Conservation (phyloP, 2,797 vertebrate genomes). For the Orestias chungarensis region DNA sequence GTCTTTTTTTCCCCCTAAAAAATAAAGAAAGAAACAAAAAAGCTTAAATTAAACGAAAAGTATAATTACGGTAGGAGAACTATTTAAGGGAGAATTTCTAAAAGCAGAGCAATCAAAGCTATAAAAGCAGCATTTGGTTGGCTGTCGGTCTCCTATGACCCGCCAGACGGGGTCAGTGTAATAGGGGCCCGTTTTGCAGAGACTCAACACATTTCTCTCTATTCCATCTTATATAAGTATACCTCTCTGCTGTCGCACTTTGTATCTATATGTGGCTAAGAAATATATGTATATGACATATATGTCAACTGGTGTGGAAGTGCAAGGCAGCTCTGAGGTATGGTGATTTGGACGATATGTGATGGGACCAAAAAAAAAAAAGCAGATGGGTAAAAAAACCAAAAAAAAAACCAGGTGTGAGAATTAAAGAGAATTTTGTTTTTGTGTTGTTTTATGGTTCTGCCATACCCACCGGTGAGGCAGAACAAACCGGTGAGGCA, state of each 20-base stretch:
- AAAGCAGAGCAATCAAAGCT: conserved; percentile 74
- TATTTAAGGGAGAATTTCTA: conserved; percentile 75
- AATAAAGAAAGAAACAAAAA: conserved; percentile 75
- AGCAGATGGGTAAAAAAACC: conserved; percentile 38
- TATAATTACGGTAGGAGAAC: conserved; percentile 78
- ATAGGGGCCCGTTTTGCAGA: conserved; percentile 48
- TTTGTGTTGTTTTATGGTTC: conserved; percentile 65
- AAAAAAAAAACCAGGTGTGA: too few species aligned
- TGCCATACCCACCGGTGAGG: conserved; percentile 70
- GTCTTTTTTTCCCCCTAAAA: conserved; percentile 40
- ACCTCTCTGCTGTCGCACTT: conserved; percentile 66
- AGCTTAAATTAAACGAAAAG: conserved; percentile 76
- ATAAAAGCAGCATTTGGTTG: conserved; percentile 73
- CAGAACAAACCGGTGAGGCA: conserved; percentile 81
- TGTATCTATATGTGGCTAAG: conserved; percentile 56
- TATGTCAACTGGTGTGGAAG: conserved; percentile 36
- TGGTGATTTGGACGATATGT: conserved; percentile 20
- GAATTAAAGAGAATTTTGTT: conserved; percentile 57
- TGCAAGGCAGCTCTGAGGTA: conserved; percentile 34
- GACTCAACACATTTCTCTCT: conserved; percentile 46
- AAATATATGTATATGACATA: conserved; percentile 56
- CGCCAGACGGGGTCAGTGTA: conserved; percentile 61
- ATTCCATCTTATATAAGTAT: conserved; percentile 49
- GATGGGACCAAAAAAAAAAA: conserved; percentile 35
- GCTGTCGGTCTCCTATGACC: conserved; percentile 68